Evolutionary conservation across 2,797 vertebrate genomes (phyloP).

Genomic region (Lophius americanus): DNA sequence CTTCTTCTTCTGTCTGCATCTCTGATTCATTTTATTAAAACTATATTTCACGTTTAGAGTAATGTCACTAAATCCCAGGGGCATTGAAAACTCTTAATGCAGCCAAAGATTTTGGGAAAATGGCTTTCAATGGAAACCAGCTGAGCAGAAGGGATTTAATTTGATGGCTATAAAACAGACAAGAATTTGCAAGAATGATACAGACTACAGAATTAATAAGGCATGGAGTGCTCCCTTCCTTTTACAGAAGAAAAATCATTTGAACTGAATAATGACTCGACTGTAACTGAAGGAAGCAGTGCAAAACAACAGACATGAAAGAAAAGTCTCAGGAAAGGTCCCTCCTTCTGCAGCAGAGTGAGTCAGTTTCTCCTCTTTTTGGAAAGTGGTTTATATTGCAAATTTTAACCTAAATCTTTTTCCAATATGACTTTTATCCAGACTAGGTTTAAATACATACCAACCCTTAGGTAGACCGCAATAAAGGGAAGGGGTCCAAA

Average conservation of each 20-base stretch:
- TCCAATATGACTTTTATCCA: conserved; percentile 50
- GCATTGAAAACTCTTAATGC: conserved; percentile 14
- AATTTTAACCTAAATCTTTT: conserved; percentile 69
- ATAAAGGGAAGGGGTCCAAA: conserved; percentile 12
- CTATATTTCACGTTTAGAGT: conserved; percentile 13
- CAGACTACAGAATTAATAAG: conserved; percentile 49
- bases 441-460: conserved; percentile 21
- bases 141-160: conserved; percentile 26
- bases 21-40: conserved; percentile 22
- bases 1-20: conserved; percentile 8
- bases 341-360: conserved; percentile 54
- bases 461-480: conserved; percentile 9
- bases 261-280: conserved; percentile 50
- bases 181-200: conserved; percentile 39
- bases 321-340: conserved; percentile 43
- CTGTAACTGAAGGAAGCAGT: conserved; percentile 33
- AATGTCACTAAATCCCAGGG: conserved; percentile 18
- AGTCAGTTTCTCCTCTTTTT: conserved; percentile 61
- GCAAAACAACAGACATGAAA: conserved; percentile 62
- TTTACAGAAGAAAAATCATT: conserved; percentile 50
- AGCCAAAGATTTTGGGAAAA: conserved; percentile 33
- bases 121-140: conserved; percentile 2
- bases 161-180: conserved; percentile 38
- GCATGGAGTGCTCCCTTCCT: conserved; percentile 37
- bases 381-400: conserved; percentile 70